Evolutionary conservation across 2,113 vertebrate genomes (phyloP).

Genomic region (Rostratula benghalensis): DNA sequence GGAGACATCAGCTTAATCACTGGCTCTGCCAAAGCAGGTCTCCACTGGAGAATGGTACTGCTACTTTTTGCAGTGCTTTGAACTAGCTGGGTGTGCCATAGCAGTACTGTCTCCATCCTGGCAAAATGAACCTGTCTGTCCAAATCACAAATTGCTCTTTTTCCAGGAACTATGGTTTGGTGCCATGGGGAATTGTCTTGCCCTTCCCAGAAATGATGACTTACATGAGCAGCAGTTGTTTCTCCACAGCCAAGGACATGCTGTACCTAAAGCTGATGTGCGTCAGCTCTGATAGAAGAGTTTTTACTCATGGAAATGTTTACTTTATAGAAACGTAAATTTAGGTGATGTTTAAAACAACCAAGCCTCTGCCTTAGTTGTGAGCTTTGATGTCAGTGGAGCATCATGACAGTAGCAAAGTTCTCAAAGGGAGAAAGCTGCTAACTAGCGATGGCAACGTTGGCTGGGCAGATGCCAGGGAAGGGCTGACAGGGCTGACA

Average conservation of each 20-base stretch:
- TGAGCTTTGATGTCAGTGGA: not conserved
- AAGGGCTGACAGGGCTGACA: not conserved
- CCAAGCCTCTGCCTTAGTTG: not conserved
- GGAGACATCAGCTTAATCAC: not conserved
- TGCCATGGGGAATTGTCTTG: not conserved
- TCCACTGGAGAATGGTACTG: not conserved
- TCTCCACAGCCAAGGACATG: not conserved
- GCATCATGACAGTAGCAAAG: not conserved
- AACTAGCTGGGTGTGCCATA: not conserved
- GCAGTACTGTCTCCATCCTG: not conserved
- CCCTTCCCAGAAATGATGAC: not conserved
- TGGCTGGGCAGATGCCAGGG: not conserved
- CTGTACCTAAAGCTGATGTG: not conserved
- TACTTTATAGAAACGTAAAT: not conserved
- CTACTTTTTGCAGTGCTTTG: not conserved
- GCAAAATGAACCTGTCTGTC: not conserved
- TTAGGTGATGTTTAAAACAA: not conserved
- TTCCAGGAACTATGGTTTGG: not conserved
- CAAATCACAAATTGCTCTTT: not conserved
- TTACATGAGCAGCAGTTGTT: not conserved
- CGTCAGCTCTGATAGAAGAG: not conserved
- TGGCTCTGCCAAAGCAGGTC: not conserved
- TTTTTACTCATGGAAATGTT: not conserved
- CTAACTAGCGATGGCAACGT: accelerated
- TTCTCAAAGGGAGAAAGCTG: not conserved